Conservation (phyloP, 1,140 invertebrate genomes). For the Pseudoatta argentina region DNA sequence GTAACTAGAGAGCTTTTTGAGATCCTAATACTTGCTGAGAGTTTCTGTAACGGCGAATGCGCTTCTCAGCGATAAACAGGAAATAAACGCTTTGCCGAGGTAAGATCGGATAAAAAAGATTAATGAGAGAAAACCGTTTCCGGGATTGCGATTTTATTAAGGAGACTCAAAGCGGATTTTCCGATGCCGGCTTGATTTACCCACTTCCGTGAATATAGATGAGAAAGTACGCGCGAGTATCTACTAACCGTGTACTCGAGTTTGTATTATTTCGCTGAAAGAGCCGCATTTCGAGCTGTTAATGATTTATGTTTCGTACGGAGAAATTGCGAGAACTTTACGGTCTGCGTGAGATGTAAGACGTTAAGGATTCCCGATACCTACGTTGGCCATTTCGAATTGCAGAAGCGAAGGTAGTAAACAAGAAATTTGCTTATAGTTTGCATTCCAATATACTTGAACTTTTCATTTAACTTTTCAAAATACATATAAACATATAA, state of each 20-base stretch:
- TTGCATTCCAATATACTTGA: constrained; percentile 1
- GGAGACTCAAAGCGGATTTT: constrained; percentile 68
- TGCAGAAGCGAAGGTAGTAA: not conserved
- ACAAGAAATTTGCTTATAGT: constrained; percentile 25
- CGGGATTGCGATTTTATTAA: constrained; percentile 75
- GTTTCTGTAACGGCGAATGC: constrained; percentile 59
- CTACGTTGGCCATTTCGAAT: constrained; percentile 49
- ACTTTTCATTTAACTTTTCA: constrained; percentile 19
- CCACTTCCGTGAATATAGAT: constrained; percentile 58
- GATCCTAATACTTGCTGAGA: constrained; percentile 73
- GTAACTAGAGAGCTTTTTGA: constrained; percentile 67
- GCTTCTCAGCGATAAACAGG: constrained; percentile 63
- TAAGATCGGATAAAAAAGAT: constrained; percentile 68
- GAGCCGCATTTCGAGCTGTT: constrained; percentile 44
- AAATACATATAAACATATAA: constrained; percentile 11
- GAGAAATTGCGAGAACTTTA: constrained; percentile 41
- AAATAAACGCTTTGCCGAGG: constrained; percentile 74
- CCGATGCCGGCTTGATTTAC: constrained; percentile 56
- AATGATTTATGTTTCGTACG: constrained; percentile 57
- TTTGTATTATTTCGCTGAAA: constrained; percentile 55
- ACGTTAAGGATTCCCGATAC: constrained; percentile 21
- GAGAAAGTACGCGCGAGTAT: constrained; percentile 40
- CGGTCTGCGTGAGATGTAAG: constrained; percentile 33
- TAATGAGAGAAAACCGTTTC: constrained; percentile 74
- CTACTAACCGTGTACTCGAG: constrained; percentile 2